Evolutionary conservation across 2,797 vertebrate genomes (phyloP).

Genomic region (Buceros bicornis): DNA sequence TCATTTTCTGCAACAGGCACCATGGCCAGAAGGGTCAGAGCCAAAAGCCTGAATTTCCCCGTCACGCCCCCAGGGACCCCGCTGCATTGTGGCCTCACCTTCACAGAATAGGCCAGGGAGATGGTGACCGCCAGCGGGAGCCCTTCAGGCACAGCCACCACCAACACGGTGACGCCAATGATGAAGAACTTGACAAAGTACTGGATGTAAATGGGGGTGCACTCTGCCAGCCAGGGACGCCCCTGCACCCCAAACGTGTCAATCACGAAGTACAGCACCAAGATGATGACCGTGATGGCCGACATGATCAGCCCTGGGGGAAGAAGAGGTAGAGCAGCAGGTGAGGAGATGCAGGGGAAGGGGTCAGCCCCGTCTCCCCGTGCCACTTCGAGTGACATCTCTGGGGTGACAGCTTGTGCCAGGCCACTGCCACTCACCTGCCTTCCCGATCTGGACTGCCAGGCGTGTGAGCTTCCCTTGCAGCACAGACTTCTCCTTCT

Average conservation of each 20-base stretch:
- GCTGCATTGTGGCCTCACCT: conserved; percentile 80
- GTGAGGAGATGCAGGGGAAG: not conserved
- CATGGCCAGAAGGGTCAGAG: not conserved
- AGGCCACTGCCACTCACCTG: conserved; percentile 80
- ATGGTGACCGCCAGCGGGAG: conserved; percentile 96
- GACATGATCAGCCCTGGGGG: conserved; percentile 94
- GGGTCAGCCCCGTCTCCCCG: not conserved
- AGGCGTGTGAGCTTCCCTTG: conserved; percentile 96
- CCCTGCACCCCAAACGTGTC: conserved; percentile 89
- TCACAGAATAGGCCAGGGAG: conserved; percentile 96
- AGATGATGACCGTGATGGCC: conserved; percentile 92
- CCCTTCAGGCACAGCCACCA: conserved; percentile 96
- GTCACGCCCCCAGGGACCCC: accelerated
- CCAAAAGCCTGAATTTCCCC: not conserved
- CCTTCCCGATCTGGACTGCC: conserved; percentile 96
- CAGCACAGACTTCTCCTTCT: conserved; percentile 98
- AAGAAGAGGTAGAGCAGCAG: not conserved
- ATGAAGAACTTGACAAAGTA: conserved; percentile 99
- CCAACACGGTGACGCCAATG: conserved; percentile 95
- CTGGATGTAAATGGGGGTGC: conserved; percentile 96
- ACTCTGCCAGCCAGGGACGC: conserved; percentile 87
- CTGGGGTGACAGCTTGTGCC: not conserved
- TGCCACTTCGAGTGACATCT: not conserved
- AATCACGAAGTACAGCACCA: conserved; percentile 95
- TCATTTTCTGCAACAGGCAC: conserved; percentile 91